Base-by-base conservation (phyloP, 2,113 vertebrate genomes). In the Rafetus swinhoei region DNA sequence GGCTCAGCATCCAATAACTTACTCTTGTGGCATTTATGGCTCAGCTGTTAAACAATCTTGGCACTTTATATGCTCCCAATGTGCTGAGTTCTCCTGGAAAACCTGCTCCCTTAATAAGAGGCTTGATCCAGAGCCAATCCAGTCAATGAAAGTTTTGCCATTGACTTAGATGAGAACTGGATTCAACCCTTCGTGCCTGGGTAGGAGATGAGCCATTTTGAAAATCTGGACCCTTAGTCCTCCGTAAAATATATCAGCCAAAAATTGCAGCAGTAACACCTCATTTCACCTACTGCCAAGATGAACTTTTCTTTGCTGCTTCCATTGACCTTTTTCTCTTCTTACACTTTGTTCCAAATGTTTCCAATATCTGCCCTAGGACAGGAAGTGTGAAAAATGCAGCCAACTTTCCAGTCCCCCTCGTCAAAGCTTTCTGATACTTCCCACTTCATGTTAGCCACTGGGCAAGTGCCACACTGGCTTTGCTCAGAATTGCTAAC, bases 321-420 rank as follows among this genome's bases (percentile, higher is more conserved):
- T 69, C 76, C 81, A 9, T 16, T 81, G 21, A 15, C 45, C 57
- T 9, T 16, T 7, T 29, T 29, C 16, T 32, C 22, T 57, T 53
- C 62, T 25, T 85, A 65, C 55, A 56, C 52, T 59, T 3, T 1
- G n/a, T 59, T 13, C 15, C 21, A 55, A 55, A n/a, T 22, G 52
- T 54, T 80, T 22, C 29, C 53, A 19, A 11, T 5, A 13, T 4
- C 13, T 27, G 32, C 29, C 0, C 56, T 14, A 22, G 65, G 18
- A 15, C 13, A 69, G 65, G 65, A 69, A n/a, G 35, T 5, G n/a
- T 72, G 19, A 57, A 81, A 81, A 8, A 25, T 9, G 29, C 19
- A 0, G 0, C 35, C 54, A 7, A 29, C 56, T 27, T 13, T 76
- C 62, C 8, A 3, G 52, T 3, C 8, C 56, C 21, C 45, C 56